Conservation (phyloP, 2,113 vertebrate genomes). For the Trogon surrucura region DNA sequence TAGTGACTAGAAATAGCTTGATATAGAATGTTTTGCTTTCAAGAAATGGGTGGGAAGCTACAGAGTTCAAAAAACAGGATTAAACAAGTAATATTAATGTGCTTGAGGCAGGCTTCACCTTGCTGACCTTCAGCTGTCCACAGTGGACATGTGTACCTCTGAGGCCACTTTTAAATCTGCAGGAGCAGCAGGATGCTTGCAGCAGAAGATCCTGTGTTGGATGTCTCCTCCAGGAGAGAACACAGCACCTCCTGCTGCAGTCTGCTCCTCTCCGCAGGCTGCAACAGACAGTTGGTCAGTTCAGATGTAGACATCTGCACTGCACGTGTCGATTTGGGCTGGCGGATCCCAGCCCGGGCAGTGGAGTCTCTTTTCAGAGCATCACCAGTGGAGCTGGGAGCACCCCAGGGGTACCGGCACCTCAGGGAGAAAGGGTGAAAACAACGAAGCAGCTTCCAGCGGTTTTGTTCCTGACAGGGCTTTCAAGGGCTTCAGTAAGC, state of each 20-base stretch:
- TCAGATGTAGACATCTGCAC: fast-evolving
- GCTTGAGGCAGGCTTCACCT: background rate
- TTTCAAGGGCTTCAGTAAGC: background rate
- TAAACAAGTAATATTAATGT: background rate
- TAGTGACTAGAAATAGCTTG: background rate
- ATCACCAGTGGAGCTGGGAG: background rate
- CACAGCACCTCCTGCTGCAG: background rate
- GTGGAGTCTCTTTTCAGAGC: background rate
- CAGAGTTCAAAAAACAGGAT: background rate
- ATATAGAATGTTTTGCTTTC: background rate
- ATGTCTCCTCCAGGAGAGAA: background rate
- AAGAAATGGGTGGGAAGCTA: background rate
- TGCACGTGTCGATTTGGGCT: background rate
- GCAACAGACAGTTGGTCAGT: too few relatives aligned
- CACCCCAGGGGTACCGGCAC: background rate
- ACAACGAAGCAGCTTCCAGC: background rate
- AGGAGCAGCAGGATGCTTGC: background rate
- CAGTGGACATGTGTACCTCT: background rate
- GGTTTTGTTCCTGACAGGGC: background rate
- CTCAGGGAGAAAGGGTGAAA: background rate
- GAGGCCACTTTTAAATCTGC: background rate
- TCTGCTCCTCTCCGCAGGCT: fast-evolving
- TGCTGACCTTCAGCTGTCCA: background rate
- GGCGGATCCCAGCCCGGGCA: background rate
- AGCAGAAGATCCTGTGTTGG: background rate